A percentile compares a stretch with the other conserved stretches of the same genome.
These are phyloP conservation scores for Mythimna loreyi DNA, from an alignment of 2,888 invertebrate species.

Conservation along the genomic window DNA sequence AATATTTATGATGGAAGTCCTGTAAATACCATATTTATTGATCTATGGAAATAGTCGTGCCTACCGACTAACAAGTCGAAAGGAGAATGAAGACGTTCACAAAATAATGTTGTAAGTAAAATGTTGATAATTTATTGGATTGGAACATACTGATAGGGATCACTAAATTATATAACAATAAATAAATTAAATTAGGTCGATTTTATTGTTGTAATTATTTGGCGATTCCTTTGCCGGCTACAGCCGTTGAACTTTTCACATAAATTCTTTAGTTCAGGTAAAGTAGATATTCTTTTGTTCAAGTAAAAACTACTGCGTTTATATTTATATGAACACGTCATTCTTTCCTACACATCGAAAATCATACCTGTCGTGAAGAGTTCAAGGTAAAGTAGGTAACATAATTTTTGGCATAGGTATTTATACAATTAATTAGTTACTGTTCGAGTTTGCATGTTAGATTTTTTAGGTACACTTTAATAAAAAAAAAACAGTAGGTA, in stretches of 20 bases:
- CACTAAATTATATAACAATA: constrained; percentile 25
- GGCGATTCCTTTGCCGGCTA: constrained; percentile 20
- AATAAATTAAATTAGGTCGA: background rate
- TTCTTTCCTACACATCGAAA: constrained; percentile 29
- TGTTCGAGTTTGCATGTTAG: constrained; percentile 12
- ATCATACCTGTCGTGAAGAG: constrained; percentile 43
- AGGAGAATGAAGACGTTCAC: too few relatives aligned
- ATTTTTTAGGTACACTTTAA: constrained; percentile 1
- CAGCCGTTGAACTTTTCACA: constrained; percentile 39
- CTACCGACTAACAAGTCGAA: too few relatives aligned
- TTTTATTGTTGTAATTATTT: constrained; percentile 10
- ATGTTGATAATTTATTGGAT: background rate
- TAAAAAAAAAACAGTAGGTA: background rate
- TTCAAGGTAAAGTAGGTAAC: constrained; percentile 53
- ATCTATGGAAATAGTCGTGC: background rate
- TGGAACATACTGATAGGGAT: background rate
- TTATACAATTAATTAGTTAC: constrained; percentile 11
- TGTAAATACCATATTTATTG: too few relatives aligned
- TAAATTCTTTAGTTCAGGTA: too few relatives aligned
- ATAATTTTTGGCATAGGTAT: constrained; percentile 21
- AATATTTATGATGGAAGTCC: background rate
- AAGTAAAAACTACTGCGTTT: constrained; percentile 4
- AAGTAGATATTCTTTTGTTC: constrained; percentile 39
- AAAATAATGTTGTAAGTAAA: background rate
- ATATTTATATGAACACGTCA: constrained; percentile 40